Evolutionary conservation across 1,140 invertebrate genomes (phyloP).

Genomic region (Drosophila elegans): DNA sequence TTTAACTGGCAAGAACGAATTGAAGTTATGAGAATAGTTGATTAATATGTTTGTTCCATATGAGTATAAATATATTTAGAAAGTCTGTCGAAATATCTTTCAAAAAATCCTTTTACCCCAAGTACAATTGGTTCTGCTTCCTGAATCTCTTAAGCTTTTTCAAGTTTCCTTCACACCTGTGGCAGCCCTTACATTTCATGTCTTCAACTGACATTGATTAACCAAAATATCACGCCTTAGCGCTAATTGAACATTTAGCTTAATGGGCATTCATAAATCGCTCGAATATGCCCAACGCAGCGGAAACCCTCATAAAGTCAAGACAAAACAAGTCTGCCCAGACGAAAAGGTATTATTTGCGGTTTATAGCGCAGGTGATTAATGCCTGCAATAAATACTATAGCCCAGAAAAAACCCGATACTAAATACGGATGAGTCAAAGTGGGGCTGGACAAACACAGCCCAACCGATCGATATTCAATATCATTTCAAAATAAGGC

Average conservation of each 20-base stretch:
- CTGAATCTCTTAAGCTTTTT: too few species aligned
- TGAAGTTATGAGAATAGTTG: conserved; percentile 12
- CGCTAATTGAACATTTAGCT: conserved; percentile 76
- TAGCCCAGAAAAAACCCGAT: conserved; percentile 59
- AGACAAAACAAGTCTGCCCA: conserved; percentile 42
- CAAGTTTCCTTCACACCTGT: neutral
- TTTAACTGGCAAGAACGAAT: conserved; percentile 8
- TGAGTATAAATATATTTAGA: too few species aligned
- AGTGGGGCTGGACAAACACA: conserved; percentile 47
- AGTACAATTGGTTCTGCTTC: too few species aligned
- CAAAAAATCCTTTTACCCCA: too few species aligned
- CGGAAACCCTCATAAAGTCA: conserved; percentile 35
- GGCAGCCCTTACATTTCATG: conserved; percentile 15
- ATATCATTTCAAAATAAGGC: conserved; percentile 58
- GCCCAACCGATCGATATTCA: conserved; percentile 71
- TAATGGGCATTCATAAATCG: conserved; percentile 77
- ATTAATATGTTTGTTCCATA: conserved; percentile 22
- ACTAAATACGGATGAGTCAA: conserved; percentile 65
- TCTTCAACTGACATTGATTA: conserved; percentile 63
- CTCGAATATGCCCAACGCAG: conserved; percentile 39
- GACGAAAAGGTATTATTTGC: conserved; percentile 61
- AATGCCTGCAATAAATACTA: conserved; percentile 65
- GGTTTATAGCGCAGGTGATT: conserved; percentile 59
- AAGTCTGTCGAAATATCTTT: too few species aligned
- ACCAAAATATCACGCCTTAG: conserved; percentile 67